Percentiles rank a stretch among this genome's conserved stretches.
Conservation (phyloP, 2,797 vertebrate genomes). For the Rhincodon typus region DNA sequence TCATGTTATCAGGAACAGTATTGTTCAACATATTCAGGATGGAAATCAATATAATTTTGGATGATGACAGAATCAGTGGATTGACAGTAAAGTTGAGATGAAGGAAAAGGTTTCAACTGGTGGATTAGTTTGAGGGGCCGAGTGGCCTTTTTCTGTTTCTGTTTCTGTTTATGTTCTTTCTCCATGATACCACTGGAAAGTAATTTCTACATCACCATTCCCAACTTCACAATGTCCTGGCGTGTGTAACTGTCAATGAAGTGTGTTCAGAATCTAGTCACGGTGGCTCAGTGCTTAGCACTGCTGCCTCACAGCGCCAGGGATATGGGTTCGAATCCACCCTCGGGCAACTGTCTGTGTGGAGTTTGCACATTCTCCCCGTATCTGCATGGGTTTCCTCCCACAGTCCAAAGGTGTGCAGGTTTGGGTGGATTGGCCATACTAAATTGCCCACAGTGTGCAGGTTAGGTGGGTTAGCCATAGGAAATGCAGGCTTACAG, state of each 20-base stretch:
- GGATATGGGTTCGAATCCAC: too few species aligned
- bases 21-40: neutral
- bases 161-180: neutral
- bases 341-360: too few species aligned
- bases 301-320: too few species aligned
- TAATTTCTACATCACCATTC: neutral
- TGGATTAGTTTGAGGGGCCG: neutral
- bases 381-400: too few species aligned
- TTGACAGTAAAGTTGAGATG: neutral
- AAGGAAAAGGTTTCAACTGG: neutral
- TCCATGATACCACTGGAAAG: neutral
- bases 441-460: too few species aligned
- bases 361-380: too few species aligned
- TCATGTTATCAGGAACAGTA: neutral
- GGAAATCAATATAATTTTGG: neutral
- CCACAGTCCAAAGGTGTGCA: too few species aligned
- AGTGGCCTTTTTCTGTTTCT: neutral
- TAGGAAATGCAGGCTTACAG: too few species aligned
- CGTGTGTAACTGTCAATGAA: neutral
- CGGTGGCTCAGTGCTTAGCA: too few species aligned
- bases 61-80: neutral
- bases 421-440: too few species aligned
- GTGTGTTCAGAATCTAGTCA: neutral
- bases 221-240: neutral
- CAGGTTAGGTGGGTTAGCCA: too few species aligned